Base-by-base conservation (phyloP, 2,797 vertebrate species). In the Holocentrus rufus region DNA sequence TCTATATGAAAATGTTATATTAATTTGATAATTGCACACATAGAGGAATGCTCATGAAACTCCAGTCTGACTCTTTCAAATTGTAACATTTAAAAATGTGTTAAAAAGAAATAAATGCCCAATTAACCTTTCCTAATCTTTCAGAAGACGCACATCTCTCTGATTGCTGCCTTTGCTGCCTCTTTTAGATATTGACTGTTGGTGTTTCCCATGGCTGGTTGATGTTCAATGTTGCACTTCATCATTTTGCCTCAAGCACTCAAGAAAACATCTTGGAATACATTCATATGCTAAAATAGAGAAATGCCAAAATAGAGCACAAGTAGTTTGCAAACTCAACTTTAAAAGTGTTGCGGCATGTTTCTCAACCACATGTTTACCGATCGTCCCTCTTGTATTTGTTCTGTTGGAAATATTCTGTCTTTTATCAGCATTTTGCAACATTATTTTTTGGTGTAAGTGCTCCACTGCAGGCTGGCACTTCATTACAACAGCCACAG, bases 401-500 rank as follows among this genome's bases (percentile, higher is more conserved):
- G 5, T 46, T 17, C 44, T 46, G 44, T 17, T 46, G 14, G 15
- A 46, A 46, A 46, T 46, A 4, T 5, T 17, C 5, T 17, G 44
- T 17, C 14, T 44, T 13, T 71, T 44, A 39, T 66, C 57, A 58
- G 62, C 46, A 72, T 79, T 80, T 82, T 72, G 70, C 49, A 25
- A 4, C 25, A 30, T 74, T 55, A 64, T 44, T 36, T 18, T 14
- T 31, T 36, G 17, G 42, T 75, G 23, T 50, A 71, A 72, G 31
- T 59, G 44, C 44, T 46, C 44, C 44, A 46, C 44, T 46, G 44
- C 7, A 65, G 53, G 59, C 74, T 72, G 11, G 56, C 49, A 85
- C 79, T 87, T 82, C 69, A 83, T 82, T 75, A 65, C 62, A 66
- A 70, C 27, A 54, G 69, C 82, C 65, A 23, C 67, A 77, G 85